Evolutionary conservation across 2,113 vertebrate species (phyloP), one percentile per base, ranked within the genome.

Genomic region (Sinocyclocheilus anophthalmus): DNA sequence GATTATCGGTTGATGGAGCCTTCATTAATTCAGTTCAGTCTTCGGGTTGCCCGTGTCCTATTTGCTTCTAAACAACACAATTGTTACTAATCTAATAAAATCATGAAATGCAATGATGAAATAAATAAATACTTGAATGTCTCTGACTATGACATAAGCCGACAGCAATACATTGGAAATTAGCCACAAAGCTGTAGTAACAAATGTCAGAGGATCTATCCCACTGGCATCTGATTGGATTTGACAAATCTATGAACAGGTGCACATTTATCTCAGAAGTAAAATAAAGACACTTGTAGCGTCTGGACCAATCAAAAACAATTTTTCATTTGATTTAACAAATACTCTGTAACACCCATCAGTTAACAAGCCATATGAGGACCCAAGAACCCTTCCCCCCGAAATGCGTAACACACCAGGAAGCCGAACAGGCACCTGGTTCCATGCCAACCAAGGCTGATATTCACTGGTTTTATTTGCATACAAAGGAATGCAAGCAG

Each of bases 101-200:
- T 93, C 88, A 93, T 92, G 92, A 92, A 92, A 92, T 92, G 26
- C 39, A 39, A 80, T 37, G 30, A 91, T 93, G 90, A 93, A 93
- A 94, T 93, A 91, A 93, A 95, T 95, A 94, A 95, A 94, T 93
- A 94, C 92, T 92, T 93, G 93, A 94, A 93, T 92, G 92, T 94
- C 93, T 94, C 90, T 84, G 89, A 90, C 87, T 86, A 86, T 93
- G 94, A 94, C 92, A 91, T 92, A 84, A 92, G 90, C 91, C 94
- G 94, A 94, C 94, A 94, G 90, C 92, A 88, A 90, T 92, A 92
- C 95, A 93, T 94, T 93, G 92, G 92, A 93, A 94, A 95, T 95
- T 93, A 95, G 93, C 92, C 91, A 91, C 93, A 93, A 93, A 94
- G 92, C 88, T 83, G 88, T 85, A 86, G 92, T 94, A 93, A 94